Evolutionary conservation across 2,888 invertebrate genomes (phyloP).

Genomic region (Caenorhabditis macrosperma): DNA sequence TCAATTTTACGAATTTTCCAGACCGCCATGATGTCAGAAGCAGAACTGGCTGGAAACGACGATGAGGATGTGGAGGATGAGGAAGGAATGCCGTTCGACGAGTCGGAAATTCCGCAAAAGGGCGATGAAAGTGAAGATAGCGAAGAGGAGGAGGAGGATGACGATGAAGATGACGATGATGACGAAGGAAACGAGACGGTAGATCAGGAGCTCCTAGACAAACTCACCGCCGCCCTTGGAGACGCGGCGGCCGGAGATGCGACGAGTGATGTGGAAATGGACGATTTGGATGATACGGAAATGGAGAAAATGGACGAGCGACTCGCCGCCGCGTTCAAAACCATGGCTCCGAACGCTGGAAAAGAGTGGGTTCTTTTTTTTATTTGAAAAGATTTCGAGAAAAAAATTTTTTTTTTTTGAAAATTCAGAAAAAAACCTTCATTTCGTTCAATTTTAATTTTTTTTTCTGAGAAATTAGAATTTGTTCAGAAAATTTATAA

Average conservation of each 20-base stretch:
- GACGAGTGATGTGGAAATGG: constrained; percentile 55
- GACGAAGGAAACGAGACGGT: constrained; percentile 34
- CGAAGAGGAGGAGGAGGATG: constrained; percentile 54
- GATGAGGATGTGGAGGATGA: constrained; percentile 59
- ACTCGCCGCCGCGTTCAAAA: constrained; percentile 66
- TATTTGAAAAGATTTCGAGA: not conserved
- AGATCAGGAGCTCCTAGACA: constrained; percentile 64
- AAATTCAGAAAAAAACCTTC: not conserved
- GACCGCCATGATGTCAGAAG: constrained; percentile 61
- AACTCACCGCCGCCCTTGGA: constrained; percentile 67
- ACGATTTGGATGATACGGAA: constrained; percentile 68
- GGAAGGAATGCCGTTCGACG: constrained; percentile 61
- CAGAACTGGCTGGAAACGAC: constrained; percentile 57
- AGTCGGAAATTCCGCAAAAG: constrained; percentile 28
- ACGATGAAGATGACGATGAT: constrained; percentile 54
- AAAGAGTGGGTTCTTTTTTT: constrained; percentile 17
- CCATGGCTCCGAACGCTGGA: constrained; percentile 52
- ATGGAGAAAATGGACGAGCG: constrained; percentile 70
- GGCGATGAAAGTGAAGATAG: constrained; percentile 51
- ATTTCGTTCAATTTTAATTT: not conserved
- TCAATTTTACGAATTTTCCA: constrained; percentile 13
- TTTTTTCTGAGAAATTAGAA: too few relatives aligned
- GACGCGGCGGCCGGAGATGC: constrained; percentile 62
- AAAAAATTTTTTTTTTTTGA: not conserved
- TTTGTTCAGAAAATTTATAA: too few relatives aligned